Percentiles rank a stretch among this genome's conserved stretches.
phyloP scores from a whole-genome alignment of 2,888 invertebrate genomes.

The Digitonthophagus gazella region DNA sequence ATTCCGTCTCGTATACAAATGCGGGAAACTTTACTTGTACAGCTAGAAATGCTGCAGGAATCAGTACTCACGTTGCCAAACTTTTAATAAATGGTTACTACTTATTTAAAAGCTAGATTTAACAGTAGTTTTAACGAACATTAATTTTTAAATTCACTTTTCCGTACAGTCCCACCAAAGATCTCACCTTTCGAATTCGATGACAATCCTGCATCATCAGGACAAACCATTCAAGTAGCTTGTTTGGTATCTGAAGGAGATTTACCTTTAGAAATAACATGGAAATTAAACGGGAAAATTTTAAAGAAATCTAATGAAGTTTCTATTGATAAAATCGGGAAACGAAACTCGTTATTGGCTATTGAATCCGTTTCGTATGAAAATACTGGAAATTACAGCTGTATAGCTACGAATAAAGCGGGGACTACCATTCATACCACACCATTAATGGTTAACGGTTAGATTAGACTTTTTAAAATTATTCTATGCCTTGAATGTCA shows the following conservation, averaged over 20 bases:
- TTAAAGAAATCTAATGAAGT: slow-evolving; percentile 42
- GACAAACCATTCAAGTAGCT: slow-evolving; percentile 63
- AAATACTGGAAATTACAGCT: slow-evolving; percentile 74
- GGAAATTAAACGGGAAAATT: slow-evolving; percentile 58
- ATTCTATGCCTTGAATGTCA: neutral
- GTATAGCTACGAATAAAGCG: slow-evolving; percentile 59
- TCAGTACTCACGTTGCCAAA: slow-evolving; percentile 55
- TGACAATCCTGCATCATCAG: slow-evolving; percentile 59
- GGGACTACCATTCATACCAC: slow-evolving; percentile 41
- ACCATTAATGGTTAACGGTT: slow-evolving; percentile 70
- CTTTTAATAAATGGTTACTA: slow-evolving; percentile 65
- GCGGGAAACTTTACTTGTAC: slow-evolving; percentile 64
- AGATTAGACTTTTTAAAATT: slow-evolving; percentile 18
- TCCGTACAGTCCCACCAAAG: slow-evolving; percentile 60
- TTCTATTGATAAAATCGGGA: slow-evolving; percentile 42
- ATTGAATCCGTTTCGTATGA: slow-evolving; percentile 65
- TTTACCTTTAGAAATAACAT: slow-evolving; percentile 60
- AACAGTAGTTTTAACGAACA: neutral
- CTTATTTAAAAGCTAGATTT: no score
- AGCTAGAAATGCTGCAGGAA: slow-evolving; percentile 60
- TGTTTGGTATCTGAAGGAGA: slow-evolving; percentile 67
- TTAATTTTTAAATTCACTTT: slow-evolving; percentile 2
- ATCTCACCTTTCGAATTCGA: slow-evolving; percentile 66
- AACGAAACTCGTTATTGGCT: slow-evolving; percentile 59
- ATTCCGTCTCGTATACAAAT: slow-evolving; percentile 59